Evolutionary conservation across 2,888 invertebrate genomes (phyloP), one percentile per base, ranked within the genome.

Genomic region (Noctua janthina): DNA sequence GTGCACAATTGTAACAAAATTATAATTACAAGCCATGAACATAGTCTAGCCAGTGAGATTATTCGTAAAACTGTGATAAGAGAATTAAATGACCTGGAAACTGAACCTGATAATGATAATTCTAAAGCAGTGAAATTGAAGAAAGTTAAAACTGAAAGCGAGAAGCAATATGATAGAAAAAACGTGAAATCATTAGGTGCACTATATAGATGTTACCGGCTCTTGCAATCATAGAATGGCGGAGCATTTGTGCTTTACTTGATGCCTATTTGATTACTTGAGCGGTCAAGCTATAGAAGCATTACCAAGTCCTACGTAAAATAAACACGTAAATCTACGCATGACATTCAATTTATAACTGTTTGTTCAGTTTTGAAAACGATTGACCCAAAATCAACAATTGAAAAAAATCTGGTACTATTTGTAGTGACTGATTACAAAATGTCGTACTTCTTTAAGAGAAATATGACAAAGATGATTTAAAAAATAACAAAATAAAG

Each of bases 141-240:
- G 88, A 91, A 92, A 92, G 90, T 91, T 89, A 82, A 87, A 88
- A 90, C 88, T 88, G 90, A 90, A 92, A 93, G 91, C 89, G 87
- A 92, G 90, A 92, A 90, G 80, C 54, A 83, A 87, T 86, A 89
- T 86, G 83, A 82, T 78, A 86, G 74, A 90, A 90, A 91, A 90
- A 90, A 92, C 85, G 78, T 87, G 88, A 89, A 90, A 90, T 87
- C 87, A 90, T 91, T 90, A 87, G 87, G 84, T 87, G 87, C 82
- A 88, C 84, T 82, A 88, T 86, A 87, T 81, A 86, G 84, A 87
- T 86, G 81, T 83, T 86, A 88, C 89, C 78, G 85, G 83, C 85
- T 88, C 77, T 85, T 79, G 87, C 87, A 89, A 87, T 86, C 82
- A 81, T 73, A 73, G 43, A 76, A 72, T 68, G 35, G 72, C 62